Percentiles rank a stretch among this genome's conserved stretches.
phyloP scores from a whole-genome alignment of 2,113 vertebrate species.

The Pleuronectes platessa region DNA sequence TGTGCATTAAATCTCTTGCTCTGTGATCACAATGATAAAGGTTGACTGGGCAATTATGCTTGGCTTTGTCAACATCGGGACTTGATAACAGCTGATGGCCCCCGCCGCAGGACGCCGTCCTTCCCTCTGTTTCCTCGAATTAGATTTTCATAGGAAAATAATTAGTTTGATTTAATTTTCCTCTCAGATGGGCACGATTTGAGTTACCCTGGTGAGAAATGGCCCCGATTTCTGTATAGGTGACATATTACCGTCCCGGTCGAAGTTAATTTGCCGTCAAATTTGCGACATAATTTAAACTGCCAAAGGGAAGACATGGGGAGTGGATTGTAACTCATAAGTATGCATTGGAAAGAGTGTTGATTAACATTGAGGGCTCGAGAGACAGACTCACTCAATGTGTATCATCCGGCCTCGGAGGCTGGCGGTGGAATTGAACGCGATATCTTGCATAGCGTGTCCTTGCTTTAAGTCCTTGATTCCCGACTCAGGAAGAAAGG shows the following conservation, averaged over 20 bases:
- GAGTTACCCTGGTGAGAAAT: conserved; percentile 31
- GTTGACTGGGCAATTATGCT: conserved; percentile 63
- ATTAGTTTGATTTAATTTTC: conserved; percentile 58
- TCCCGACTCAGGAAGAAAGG: conserved; percentile 63
- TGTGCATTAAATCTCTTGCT: conserved; percentile 60
- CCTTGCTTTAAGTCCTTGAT: conserved; percentile 71
- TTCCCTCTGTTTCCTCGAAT: conserved; percentile 37
- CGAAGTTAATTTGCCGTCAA: conserved; percentile 76
- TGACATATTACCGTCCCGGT: conserved; percentile 64
- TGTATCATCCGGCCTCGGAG: conserved; percentile 74
- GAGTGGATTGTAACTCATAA: conserved; percentile 78
- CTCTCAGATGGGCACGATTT: conserved; percentile 33
- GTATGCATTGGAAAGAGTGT: conserved; percentile 77
- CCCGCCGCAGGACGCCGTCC: conserved; percentile 14
- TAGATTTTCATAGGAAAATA: conserved; percentile 36
- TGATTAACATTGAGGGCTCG: conserved; percentile 76
- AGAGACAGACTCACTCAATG: conserved; percentile 63
- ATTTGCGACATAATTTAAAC: conserved; percentile 73
- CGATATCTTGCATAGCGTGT: conserved; percentile 74
- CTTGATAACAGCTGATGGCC: conserved; percentile 54
- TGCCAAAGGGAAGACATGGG: conserved; percentile 72
- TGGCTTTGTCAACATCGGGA: conserved; percentile 49
- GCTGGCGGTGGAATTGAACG: conserved; percentile 67
- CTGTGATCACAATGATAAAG: conserved; percentile 60
- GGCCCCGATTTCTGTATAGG: conserved; percentile 61